These are phyloP conservation scores for Celastrina argiolus DNA, from an alignment of 2,888 invertebrate species.

Conservation along the genomic window DNA sequence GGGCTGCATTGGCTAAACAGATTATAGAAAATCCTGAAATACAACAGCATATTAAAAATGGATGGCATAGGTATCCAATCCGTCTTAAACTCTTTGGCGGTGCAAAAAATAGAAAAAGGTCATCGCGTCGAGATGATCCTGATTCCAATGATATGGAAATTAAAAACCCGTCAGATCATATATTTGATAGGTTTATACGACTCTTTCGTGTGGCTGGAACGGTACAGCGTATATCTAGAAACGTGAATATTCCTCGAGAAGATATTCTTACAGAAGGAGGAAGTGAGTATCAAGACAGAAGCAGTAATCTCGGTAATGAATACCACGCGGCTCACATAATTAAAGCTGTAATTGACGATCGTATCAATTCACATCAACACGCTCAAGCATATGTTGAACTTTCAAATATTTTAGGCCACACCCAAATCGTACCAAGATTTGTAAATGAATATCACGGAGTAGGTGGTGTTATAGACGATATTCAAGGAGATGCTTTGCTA, in stretches of 20 bases:
- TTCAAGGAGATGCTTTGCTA: background rate
- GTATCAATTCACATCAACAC: background rate
- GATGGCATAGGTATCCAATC: constrained; percentile 17
- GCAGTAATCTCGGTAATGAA: background rate
- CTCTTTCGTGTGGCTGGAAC: constrained; percentile 6
- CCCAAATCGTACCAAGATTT: constrained; percentile 19
- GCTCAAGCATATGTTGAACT: constrained; percentile 3
- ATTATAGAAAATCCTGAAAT: constrained; percentile 19
- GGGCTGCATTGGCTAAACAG: constrained; percentile 9
- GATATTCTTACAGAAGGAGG: constrained; percentile 9
- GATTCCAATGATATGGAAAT: constrained; percentile 5
- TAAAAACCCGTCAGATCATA: constrained; percentile 12
- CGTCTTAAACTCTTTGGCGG: constrained; percentile 10
- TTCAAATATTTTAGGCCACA: constrained; percentile 17
- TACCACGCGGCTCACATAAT: constrained; percentile 14
- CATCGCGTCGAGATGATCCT: background rate
- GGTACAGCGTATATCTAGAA: constrained; percentile 14
- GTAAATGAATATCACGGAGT: constrained; percentile 23
- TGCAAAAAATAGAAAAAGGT: constrained; percentile 1
- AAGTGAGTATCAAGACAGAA: constrained; percentile 14
- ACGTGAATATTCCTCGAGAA: constrained; percentile 2
- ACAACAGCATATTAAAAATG: constrained; percentile 12
- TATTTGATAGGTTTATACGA: constrained; percentile 13
- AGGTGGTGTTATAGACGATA: constrained; percentile 20
- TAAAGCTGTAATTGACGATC: background rate